Evolutionary conservation across 2,113 vertebrate species (phyloP).

Genomic region (Phyllostomus discolor): DNA sequence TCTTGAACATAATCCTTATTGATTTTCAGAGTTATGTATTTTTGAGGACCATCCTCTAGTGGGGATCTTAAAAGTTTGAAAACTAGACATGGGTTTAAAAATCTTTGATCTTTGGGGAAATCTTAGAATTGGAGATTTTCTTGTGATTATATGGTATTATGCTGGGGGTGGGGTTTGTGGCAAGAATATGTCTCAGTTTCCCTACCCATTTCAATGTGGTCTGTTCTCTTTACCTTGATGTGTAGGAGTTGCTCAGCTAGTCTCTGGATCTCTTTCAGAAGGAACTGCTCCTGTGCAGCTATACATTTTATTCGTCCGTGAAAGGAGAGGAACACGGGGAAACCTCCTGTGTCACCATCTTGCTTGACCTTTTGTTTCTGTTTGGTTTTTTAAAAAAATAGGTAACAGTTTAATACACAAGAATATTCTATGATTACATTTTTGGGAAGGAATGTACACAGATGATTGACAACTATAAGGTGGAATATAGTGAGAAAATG

Average conservation of each 20-base stretch:
- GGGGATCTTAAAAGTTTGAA: neutral
- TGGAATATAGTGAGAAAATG: neutral
- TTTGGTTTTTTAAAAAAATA: neutral
- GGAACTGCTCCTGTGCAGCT: neutral
- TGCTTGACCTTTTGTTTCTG: neutral
- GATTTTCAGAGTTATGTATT: neutral
- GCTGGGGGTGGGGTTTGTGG: neutral
- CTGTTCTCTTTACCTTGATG: neutral
- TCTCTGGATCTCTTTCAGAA: neutral
- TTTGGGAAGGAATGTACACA: neutral
- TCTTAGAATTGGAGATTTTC: neutral
- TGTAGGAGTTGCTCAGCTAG: neutral
- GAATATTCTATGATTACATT: neutral
- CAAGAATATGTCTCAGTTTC: neutral
- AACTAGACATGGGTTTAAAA: neutral
- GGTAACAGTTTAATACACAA: neutral
- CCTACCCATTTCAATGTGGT: neutral
- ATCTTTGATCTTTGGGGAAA: neutral
- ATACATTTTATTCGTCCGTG: neutral
- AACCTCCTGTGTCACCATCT: neutral
- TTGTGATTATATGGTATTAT: neutral
- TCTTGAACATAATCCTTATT: neutral
- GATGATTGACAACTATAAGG: neutral
- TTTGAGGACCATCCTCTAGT: neutral
- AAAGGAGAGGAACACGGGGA: neutral